Evolutionary conservation across 2,113 vertebrate genomes (phyloP).

Genomic region (Pseudopodoces humilis): DNA sequence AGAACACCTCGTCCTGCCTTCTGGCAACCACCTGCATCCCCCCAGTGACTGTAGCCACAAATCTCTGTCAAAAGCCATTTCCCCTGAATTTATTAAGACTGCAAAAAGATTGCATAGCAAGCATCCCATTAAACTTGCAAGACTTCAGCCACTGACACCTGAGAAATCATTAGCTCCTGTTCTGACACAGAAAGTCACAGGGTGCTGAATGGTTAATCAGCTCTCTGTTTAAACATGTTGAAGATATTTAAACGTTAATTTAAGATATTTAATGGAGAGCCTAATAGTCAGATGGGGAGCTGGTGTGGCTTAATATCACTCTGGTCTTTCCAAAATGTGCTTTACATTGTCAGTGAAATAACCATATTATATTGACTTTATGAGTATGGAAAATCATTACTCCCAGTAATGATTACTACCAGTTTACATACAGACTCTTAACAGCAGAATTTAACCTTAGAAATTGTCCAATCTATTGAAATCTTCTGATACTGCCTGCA

Average conservation of each 20-base stretch:
- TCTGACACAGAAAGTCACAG: not conserved
- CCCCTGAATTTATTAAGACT: not conserved
- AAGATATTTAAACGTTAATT: not conserved
- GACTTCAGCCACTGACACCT: not conserved
- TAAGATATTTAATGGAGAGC: not conserved
- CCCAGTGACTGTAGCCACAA: not conserved
- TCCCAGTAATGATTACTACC: not conserved
- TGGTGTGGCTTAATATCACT: not conserved
- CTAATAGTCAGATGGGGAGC: not conserved
- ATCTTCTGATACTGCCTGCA: not conserved
- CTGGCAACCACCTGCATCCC: not conserved
- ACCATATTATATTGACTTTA: not conserved
- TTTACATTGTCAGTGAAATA: not conserved
- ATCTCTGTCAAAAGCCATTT: not conserved
- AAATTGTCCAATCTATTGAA: not conserved
- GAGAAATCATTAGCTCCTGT: not conserved
- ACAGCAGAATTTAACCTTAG: not conserved
- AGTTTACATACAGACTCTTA: not conserved
- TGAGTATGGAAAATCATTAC: not conserved
- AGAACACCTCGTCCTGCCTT: not conserved
- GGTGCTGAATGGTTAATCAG: not conserved
- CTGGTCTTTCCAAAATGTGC: not conserved
- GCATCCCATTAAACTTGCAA: not conserved
- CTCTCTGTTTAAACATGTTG: not conserved
- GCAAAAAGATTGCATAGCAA: not conserved